Conservation (phyloP, 2,888 invertebrate species). For the Lepetodrilus schrolli region DNA sequence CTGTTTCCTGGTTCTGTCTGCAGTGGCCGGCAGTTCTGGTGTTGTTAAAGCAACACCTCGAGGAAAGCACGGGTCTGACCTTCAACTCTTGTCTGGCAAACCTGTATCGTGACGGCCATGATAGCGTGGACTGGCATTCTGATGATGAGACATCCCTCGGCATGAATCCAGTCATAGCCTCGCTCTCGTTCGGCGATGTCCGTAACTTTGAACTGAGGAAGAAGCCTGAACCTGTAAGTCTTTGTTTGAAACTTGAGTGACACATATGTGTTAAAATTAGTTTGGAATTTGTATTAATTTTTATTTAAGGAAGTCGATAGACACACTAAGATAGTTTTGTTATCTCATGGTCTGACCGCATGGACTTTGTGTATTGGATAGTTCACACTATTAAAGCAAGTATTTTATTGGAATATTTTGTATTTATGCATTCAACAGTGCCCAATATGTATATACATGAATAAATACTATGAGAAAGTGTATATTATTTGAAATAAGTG, state of each 20-base stretch:
- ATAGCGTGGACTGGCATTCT: slow-evolving; percentile 76
- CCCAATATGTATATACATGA: too few relatives aligned
- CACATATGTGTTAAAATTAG: not conserved
- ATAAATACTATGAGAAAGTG: too few relatives aligned
- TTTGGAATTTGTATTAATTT: not conserved
- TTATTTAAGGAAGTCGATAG: too few relatives aligned
- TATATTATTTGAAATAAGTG: too few relatives aligned
- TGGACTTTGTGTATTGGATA: too few relatives aligned
- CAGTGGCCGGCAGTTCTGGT: slow-evolving; percentile 71
- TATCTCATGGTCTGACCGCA: too few relatives aligned
- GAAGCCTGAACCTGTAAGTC: slow-evolving; percentile 68
- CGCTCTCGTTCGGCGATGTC: slow-evolving; percentile 73
- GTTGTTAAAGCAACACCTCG: slow-evolving; percentile 66
- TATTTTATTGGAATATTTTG: too few relatives aligned
- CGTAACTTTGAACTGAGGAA: slow-evolving; percentile 75
- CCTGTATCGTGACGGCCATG: slow-evolving; percentile 76
- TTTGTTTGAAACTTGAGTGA: not conserved
- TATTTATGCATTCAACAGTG: too few relatives aligned
- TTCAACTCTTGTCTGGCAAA: slow-evolving; percentile 77
- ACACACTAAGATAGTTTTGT: too few relatives aligned
- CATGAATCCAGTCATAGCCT: slow-evolving; percentile 74
- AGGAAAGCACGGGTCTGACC: slow-evolving; percentile 72
- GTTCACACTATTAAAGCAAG: too few relatives aligned
- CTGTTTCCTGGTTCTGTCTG: not conserved
- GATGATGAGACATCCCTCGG: slow-evolving; percentile 76